phyloP scores from a whole-genome alignment of 2,888 invertebrate genomes.

The Philopedon plagiatum region DNA sequence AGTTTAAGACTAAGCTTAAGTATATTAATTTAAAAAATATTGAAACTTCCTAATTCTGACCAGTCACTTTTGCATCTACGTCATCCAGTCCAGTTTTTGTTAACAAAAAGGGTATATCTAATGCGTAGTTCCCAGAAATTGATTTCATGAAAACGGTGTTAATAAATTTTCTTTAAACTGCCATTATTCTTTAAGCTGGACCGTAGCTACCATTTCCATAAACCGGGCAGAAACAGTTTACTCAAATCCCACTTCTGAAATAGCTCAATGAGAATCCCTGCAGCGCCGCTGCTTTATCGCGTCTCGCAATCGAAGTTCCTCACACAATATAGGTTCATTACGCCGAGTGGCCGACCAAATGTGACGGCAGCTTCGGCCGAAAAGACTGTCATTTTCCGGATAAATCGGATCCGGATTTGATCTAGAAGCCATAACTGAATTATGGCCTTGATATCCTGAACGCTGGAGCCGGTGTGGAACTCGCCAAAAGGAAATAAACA shows the following conservation, averaged over 20 bases:
- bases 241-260: conserved; percentile 2
- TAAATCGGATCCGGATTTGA: conserved; percentile 42
- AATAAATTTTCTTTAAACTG: too few species aligned
- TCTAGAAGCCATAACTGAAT: conserved; percentile 41
- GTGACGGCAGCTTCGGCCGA: conserved; percentile 11
- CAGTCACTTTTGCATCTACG: too few species aligned
- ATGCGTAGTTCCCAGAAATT: too few species aligned
- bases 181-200: too few species aligned
- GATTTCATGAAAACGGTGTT: too few species aligned
- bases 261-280: background rate
- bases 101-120: too few species aligned
- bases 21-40: too few species aligned
- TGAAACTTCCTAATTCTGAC: too few species aligned
- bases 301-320: conserved; percentile 3
- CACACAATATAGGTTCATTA: conserved; percentile 39
- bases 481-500: conserved; percentile 28
- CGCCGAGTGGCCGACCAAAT: conserved; percentile 20
- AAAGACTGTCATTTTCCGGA: conserved; percentile 39
- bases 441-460: conserved; percentile 22
- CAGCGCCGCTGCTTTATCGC: background rate
- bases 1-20: too few species aligned
- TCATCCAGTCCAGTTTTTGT: too few species aligned
- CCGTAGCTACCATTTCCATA: too few species aligned
- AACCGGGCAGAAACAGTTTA: too few species aligned
- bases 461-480: conserved; percentile 10